Evolutionary conservation across 2,888 invertebrate genomes (phyloP), one percentile per base, ranked within the genome.

Genomic region (Drosophila kanekoi): DNA sequence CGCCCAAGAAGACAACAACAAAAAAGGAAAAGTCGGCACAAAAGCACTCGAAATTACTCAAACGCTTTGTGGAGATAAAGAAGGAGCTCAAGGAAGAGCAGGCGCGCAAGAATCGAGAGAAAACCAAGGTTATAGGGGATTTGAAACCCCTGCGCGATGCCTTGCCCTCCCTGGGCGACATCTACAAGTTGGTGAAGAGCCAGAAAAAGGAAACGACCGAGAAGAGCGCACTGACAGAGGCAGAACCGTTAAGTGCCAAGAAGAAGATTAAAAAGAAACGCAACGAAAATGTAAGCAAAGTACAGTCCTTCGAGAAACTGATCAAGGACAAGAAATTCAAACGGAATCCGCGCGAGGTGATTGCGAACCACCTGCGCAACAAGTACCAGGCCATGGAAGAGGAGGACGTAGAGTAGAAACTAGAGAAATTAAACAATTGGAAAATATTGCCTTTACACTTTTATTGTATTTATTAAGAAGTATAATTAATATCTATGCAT

Each of bases 141-240:
- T 73, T 92, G 10, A 90, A 89, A 32, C 83, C 89, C 0, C 65
- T 92, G 0, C 89, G 90, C n/a, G 92, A 92, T 77, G 92, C 92
- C 0, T 47, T 92, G 35, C 92, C 92, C 10, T 91, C 92, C 0
- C 60, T 92, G 2, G 84, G 89, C 10, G 91, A 90, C 35, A 69
- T 92, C 2, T 88, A 89, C 47, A 81, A 86, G 43, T 37, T 92
- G 33, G 90, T 87, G 2, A 85, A 83, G 33, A 77, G 71, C n/a
- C 76, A 79, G 49, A 35, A 76, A 62, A 38, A 72, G 75, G 33
- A 90, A 77, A 57, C 77, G 1, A 77, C 72, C 1, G 65, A 89
- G 3, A 48, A 75, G 23, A 67, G 56, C 16, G 49, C 56, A 0
- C 65, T 73, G 2, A 44, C 68, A 0, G 53, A 69, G 33, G 49